A percentile compares a stretch with the other conserved stretches of the same genome.
phyloP scores from a whole-genome alignment of 2,888 invertebrate genomes.

The Tenthredo mesomela region DNA sequence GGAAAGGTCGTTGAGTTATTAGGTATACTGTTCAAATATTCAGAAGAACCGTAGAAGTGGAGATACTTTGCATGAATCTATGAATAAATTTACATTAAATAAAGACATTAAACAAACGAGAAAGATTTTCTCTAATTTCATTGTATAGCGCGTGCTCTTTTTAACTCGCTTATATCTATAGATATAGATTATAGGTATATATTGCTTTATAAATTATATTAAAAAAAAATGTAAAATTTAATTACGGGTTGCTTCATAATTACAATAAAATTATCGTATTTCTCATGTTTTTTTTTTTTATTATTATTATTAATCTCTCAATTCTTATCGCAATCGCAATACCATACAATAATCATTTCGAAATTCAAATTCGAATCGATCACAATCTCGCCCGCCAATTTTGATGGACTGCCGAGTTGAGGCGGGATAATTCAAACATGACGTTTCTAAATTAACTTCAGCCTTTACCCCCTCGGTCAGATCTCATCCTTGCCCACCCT shows the following conservation, averaged over 20 bases:
- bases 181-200: background rate
- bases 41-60: background rate
- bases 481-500: too few relatives aligned
- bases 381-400: background rate
- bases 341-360: background rate
- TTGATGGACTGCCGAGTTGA: background rate
- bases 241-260: background rate
- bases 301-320: background rate
- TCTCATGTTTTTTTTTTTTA: background rate
- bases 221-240: background rate
- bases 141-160: background rate
- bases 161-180: background rate
- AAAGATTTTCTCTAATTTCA: background rate
- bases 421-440: background rate
- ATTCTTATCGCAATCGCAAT: background rate
- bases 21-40: background rate
- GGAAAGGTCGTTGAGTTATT: background rate
- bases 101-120: background rate
- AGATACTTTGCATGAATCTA: background rate
- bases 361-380: background rate
- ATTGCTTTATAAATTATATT: background rate
- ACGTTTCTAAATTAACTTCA: background rate
- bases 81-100: slow-evolving; percentile 4
- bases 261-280: background rate
- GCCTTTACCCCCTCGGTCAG: too few relatives aligned